phyloP scores from a whole-genome alignment of 2,797 vertebrate genomes.

The Smutsia gigantea region DNA sequence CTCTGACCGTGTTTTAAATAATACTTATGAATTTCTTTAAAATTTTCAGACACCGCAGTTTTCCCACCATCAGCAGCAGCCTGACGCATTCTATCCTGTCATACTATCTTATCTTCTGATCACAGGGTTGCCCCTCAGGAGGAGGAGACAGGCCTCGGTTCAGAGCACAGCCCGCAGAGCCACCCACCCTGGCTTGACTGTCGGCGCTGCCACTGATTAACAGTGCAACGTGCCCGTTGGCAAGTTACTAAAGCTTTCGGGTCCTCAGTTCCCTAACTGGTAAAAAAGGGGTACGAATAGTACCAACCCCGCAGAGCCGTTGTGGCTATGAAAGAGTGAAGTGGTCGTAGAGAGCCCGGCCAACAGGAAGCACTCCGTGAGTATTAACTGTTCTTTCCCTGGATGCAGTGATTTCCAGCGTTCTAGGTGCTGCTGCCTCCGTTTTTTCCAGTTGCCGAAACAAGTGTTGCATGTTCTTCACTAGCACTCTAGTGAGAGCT shows the following conservation, averaged over 20 bases:
- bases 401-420: neutral
- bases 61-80: neutral
- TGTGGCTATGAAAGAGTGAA: neutral
- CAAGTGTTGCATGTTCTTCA: neutral
- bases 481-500: neutral
- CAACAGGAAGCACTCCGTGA: neutral
- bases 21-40: neutral
- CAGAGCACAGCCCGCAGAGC: neutral
- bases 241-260: neutral
- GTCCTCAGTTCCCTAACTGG: neutral
- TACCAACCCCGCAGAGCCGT: neutral
- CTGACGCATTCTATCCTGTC: neutral
- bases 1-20: neutral
- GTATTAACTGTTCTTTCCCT: neutral
- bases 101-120: neutral
- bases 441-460: neutral
- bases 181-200: accelerated
- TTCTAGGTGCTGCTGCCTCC: neutral
- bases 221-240: accelerated
- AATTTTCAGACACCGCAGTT: neutral
- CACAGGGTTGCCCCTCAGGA: neutral
- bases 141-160: neutral
- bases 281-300: neutral
- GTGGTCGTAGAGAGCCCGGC: neutral
- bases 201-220: neutral